Conservation (phyloP, 2,113 vertebrate genomes). For the Aythya baeri region DNA sequence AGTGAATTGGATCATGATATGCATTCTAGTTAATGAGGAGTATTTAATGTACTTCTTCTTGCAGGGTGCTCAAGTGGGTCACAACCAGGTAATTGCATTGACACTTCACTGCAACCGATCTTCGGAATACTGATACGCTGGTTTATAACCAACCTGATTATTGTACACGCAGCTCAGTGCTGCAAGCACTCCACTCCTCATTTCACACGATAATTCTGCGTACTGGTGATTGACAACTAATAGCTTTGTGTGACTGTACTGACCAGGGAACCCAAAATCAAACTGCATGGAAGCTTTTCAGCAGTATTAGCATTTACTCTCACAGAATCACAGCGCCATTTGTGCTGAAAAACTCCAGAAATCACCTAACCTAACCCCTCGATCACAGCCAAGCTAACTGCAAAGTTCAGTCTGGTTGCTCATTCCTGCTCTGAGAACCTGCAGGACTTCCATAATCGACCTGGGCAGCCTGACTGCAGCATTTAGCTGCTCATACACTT, state of each 20-base stretch:
- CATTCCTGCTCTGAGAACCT: not conserved
- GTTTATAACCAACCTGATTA: not conserved
- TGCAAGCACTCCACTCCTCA: accelerated
- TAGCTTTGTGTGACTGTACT: not conserved
- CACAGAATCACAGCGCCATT: not conserved
- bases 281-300: not conserved
- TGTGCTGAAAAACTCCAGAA: not conserved
- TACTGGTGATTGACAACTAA: accelerated
- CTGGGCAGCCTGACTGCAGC: not conserved
- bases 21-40: not conserved
- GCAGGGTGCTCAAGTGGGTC: not conserved
- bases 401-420: not conserved
- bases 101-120: not conserved
- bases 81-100: not conserved
- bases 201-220: accelerated
- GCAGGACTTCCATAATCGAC: not conserved
- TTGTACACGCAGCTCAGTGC: not conserved
- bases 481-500: not conserved
- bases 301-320: not conserved
- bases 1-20: not conserved
- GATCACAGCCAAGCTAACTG: not conserved
- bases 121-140: not conserved
- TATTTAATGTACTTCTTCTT: slow-evolving; percentile 18
- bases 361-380: not conserved
- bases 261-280: not conserved